Conservation (phyloP, 1,140 invertebrate species). For the Ganaspis sp. region DNA sequence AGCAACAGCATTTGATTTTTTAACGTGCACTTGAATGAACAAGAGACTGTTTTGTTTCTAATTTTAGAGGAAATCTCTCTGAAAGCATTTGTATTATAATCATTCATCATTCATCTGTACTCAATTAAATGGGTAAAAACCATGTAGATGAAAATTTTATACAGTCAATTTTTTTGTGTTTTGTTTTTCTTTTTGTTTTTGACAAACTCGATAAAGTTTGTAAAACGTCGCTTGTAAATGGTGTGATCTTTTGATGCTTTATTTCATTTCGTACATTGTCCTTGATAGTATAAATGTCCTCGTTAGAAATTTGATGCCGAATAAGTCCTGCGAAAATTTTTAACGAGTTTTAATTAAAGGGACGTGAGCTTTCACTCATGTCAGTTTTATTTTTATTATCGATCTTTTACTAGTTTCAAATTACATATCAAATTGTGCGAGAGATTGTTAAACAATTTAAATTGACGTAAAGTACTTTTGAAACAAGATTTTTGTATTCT, state of each 20-base stretch:
- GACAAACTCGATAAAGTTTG: not conserved
- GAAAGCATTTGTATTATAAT: constrained; percentile 54
- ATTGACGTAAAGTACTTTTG: not conserved
- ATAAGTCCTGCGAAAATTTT: constrained; percentile 2
- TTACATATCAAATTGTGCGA: not conserved
- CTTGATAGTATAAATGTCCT: constrained; percentile 41
- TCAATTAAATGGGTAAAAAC: not conserved
- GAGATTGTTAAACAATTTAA: not conserved
- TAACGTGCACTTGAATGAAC: constrained; percentile 38
- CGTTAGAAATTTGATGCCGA: constrained; percentile 43
- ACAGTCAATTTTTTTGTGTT: not conserved
- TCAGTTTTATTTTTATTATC: not conserved
- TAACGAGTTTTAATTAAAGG: constrained; percentile 20
- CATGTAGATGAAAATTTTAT: not conserved
- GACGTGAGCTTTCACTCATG: not conserved
- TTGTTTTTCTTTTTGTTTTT: not conserved
- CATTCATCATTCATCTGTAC: constrained; percentile 35
- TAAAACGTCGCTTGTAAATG: not conserved
- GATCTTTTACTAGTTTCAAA: not conserved
- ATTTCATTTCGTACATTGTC: not conserved
- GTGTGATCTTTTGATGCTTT: not conserved
- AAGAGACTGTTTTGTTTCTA: constrained; percentile 52
- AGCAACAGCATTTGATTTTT: not conserved
- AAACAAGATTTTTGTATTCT: too few relatives aligned
- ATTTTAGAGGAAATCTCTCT: constrained; percentile 43